These are phyloP conservation scores for Ephialtes manifestator DNA, from an alignment of 2,888 invertebrate genomes.

Conservation along the genomic window DNA sequence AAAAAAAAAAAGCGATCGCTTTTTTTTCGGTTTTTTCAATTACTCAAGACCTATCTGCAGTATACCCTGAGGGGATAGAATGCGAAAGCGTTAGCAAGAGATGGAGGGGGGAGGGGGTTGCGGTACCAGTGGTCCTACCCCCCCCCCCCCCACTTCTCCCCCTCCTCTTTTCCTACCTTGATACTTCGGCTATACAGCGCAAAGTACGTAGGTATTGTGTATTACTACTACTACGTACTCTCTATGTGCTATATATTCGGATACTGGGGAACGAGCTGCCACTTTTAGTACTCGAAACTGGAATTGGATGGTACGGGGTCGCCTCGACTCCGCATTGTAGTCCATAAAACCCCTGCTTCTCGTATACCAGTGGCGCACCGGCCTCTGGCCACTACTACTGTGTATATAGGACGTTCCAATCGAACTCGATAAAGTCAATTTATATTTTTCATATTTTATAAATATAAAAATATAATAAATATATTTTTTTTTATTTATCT, in stretches of 20 bases:
- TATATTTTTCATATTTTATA: too few relatives aligned
- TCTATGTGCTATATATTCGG: conserved; percentile 10
- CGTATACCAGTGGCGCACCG: neutral
- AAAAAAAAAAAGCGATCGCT: conserved; percentile 1
- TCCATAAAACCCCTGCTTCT: conserved; percentile 31
- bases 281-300: conserved; percentile 56
- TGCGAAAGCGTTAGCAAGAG: conserved; percentile 21
- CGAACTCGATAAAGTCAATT: too few relatives aligned
- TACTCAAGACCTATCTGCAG: conserved; percentile 48
- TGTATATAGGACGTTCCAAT: neutral
- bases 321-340: conserved; percentile 32
- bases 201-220: conserved; percentile 24
- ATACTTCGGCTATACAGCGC: conserved; percentile 14
- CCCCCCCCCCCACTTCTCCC: too few relatives aligned
- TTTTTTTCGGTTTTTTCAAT: conserved; percentile 46
- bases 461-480: too few relatives aligned
- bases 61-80: conserved; percentile 32
- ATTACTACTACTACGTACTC: conserved; percentile 12
- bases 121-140: neutral
- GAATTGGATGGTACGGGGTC: conserved; percentile 51
- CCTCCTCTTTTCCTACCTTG: neutral
- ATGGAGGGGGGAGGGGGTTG: neutral
- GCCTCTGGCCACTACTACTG: neutral
- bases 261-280: conserved; percentile 32
- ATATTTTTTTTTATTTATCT: too few relatives aligned